Evolutionary conservation across 2,797 vertebrate genomes (phyloP).

Genomic region (Lepus townsendii): DNA sequence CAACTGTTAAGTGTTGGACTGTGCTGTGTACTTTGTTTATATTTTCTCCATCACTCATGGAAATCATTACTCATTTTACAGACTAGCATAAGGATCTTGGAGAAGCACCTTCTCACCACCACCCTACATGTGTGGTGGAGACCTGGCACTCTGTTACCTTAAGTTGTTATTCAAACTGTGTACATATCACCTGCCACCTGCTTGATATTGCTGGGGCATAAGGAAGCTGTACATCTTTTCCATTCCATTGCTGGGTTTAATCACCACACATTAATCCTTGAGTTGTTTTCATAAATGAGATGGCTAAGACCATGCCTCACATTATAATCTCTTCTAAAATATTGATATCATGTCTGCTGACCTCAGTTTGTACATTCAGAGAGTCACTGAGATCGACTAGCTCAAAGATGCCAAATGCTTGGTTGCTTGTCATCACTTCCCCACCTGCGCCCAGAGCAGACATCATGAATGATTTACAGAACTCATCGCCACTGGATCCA

Average conservation of each 20-base stretch:
- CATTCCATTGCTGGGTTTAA: neutral
- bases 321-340: neutral
- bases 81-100: neutral
- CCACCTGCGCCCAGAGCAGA: neutral
- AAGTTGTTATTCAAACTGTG: neutral
- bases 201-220: neutral
- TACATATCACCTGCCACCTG: neutral
- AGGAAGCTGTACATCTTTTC: neutral
- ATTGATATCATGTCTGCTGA: neutral
- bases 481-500: slow-evolving; percentile 1
- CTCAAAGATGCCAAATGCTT: neutral
- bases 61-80: neutral
- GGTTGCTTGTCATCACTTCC: neutral
- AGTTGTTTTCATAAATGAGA: neutral
- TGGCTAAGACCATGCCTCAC: neutral
- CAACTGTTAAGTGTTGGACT: neutral
- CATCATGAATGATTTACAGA: slow-evolving; percentile 18
- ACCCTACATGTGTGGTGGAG: neutral
- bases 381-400: neutral
- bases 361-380: neutral
- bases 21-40: neutral
- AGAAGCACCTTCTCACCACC: neutral
- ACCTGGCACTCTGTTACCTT: neutral
- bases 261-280: neutral
- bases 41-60: neutral